Evolutionary conservation across 2,888 invertebrate genomes (phyloP).

Genomic region (Agrenia bidenticulata): DNA sequence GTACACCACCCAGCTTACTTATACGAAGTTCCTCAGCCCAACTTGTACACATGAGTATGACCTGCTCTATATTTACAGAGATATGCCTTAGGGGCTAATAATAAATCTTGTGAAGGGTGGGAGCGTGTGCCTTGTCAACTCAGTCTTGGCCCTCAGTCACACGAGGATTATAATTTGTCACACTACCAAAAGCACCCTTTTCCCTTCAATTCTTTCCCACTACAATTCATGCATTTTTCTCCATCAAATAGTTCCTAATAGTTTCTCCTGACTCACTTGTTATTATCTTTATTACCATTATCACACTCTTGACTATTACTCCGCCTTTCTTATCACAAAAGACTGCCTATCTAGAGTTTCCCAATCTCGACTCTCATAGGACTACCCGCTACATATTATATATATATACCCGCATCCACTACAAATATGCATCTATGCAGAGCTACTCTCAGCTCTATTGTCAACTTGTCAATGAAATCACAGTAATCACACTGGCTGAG

Average conservation of each 20-base stretch:
- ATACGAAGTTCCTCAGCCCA: too few relatives aligned
- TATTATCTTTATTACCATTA: slow-evolving; percentile 8
- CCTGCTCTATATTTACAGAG: neutral
- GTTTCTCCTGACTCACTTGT: neutral
- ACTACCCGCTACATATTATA: too few relatives aligned
- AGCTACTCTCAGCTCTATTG: too few relatives aligned
- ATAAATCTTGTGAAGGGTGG: slow-evolving; percentile 17
- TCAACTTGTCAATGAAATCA: too few relatives aligned
- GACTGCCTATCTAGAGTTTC: neutral
- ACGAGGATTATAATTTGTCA: slow-evolving; percentile 21
- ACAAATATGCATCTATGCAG: too few relatives aligned
- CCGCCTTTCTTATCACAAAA: slow-evolving; percentile 3
- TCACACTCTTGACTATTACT: slow-evolving; percentile 1
- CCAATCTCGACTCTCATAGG: too few relatives aligned
- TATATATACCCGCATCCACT: too few relatives aligned
- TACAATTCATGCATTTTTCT: neutral
- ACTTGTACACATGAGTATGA: neutral
- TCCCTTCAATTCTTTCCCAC: neutral
- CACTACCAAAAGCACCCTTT: neutral
- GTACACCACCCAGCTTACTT: too few relatives aligned
- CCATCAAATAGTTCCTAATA: neutral
- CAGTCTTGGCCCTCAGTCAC: slow-evolving; percentile 11
- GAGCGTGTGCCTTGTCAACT: slow-evolving; percentile 42
- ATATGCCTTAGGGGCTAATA: slow-evolving; percentile 12
- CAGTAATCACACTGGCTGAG: too few relatives aligned